Conservation (phyloP, 2,113 vertebrate genomes). For the Corynorhinus townsendii region DNA sequence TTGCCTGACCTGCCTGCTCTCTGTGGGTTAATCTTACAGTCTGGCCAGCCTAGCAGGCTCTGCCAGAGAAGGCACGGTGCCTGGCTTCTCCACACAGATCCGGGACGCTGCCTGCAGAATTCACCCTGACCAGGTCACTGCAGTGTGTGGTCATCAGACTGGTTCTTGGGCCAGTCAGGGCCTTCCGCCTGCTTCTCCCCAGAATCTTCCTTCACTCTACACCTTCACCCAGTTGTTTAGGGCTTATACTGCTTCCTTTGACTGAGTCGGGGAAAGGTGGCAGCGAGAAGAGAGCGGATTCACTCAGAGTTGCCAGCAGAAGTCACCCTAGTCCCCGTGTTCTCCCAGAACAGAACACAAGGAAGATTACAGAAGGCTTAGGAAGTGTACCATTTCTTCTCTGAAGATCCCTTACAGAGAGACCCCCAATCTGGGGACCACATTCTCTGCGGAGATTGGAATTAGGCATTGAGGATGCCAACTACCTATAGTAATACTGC, state of each 20-base stretch:
- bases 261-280: background rate
- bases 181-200: background rate
- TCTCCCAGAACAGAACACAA: background rate
- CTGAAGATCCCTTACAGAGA: background rate
- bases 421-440: background rate
- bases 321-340: background rate
- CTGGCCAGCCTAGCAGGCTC: constrained; percentile 11
- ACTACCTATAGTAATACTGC: background rate
- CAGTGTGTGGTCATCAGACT: constrained; percentile 33
- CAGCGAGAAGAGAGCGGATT: background rate
- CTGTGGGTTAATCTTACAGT: constrained; percentile 37
- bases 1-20: background rate
- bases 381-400: background rate
- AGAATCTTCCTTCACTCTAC: background rate
- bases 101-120: constrained; percentile 47
- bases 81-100: constrained; percentile 43
- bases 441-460: background rate
- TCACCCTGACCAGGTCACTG: constrained; percentile 37
- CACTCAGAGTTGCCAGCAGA: background rate
- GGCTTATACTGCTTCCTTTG: background rate
- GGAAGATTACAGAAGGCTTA: background rate
- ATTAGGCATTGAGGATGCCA: background rate
- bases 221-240: background rate
- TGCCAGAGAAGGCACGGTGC: background rate
- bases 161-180: background rate